These are phyloP conservation scores for Pantherophis vulpinus DNA, from an alignment of 2,797 vertebrate genomes.

Conservation along the genomic window DNA sequence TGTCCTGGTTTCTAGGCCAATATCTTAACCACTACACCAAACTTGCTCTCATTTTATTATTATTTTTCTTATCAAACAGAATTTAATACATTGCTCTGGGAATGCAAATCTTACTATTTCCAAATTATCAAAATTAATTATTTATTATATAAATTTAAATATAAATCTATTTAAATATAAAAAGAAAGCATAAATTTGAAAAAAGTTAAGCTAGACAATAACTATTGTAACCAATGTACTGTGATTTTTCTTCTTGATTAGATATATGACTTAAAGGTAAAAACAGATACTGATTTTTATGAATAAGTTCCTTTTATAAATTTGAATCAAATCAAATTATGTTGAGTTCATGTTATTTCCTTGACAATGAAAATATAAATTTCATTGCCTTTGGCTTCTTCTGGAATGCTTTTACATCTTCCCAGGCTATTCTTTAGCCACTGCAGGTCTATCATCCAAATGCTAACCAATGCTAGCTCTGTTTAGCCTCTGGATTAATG, in stretches of 20 bases:
- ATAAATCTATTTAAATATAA: not conserved
- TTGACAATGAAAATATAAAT: not conserved
- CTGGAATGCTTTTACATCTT: not conserved
- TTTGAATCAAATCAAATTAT: not conserved
- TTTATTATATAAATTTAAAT: not conserved
- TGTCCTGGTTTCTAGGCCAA: too few relatives aligned
- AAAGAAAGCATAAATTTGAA: conserved; percentile 14
- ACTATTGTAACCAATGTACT: conserved; percentile 3
- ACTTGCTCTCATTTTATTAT: not conserved
- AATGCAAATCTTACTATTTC: not conserved
- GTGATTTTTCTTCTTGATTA: conserved; percentile 26
- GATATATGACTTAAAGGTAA: conserved; percentile 30
- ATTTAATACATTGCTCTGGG: not conserved
- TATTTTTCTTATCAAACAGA: not conserved
- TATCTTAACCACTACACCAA: too few relatives aligned
- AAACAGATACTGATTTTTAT: conserved; percentile 21
- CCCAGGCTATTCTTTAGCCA: not conserved
- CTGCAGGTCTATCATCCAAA: not conserved
- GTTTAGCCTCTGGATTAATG: not conserved
- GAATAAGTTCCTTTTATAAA: not conserved
- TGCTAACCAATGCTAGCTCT: not conserved
- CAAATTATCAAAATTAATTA: not conserved
- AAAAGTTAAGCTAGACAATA: not conserved
- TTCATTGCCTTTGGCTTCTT: not conserved
- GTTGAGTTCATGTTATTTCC: not conserved